These are phyloP conservation scores for Brachylomia viminalis DNA, from an alignment of 2,888 invertebrate genomes.

Conservation along the genomic window DNA sequence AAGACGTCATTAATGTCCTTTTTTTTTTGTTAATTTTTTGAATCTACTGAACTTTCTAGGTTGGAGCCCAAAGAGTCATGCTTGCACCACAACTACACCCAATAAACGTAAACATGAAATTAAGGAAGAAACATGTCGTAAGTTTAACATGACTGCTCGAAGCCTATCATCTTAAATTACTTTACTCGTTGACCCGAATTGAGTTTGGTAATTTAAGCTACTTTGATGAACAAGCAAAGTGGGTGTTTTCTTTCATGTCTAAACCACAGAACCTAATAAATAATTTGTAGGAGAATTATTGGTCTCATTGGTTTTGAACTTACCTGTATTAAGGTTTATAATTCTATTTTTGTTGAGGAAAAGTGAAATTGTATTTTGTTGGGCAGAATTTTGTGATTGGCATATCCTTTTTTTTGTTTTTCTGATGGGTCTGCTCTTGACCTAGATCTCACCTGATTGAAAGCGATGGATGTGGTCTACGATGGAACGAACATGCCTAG, in stretches of 20 bases:
- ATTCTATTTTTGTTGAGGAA: neutral
- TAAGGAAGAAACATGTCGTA: neutral
- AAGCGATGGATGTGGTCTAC: neutral
- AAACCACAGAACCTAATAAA: constrained; percentile 27
- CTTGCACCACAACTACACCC: neutral
- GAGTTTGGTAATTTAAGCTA: constrained; percentile 38
- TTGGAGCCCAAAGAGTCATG: too few species aligned
- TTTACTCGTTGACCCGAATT: constrained; percentile 31
- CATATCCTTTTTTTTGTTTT: neutral
- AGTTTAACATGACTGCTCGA: constrained; percentile 5
- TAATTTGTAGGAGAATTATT: constrained; percentile 16
- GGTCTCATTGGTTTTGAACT: constrained; percentile 23
- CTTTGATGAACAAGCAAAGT: constrained; percentile 28
- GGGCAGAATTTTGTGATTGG: neutral
- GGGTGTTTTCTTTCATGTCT: constrained; percentile 33
- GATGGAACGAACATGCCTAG: neutral
- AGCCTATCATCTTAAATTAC: constrained; percentile 19
- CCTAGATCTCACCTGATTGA: neutral
- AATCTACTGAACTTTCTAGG: too few species aligned
- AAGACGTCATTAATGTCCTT: too few species aligned
- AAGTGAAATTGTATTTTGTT: neutral
- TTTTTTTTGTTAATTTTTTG: too few species aligned
- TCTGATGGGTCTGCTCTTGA: neutral
- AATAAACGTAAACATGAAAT: neutral
- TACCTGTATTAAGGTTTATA: neutral